Evolutionary conservation across 2,113 vertebrate genomes (phyloP).

Genomic region (Sphaerodactylus townsendi): DNA sequence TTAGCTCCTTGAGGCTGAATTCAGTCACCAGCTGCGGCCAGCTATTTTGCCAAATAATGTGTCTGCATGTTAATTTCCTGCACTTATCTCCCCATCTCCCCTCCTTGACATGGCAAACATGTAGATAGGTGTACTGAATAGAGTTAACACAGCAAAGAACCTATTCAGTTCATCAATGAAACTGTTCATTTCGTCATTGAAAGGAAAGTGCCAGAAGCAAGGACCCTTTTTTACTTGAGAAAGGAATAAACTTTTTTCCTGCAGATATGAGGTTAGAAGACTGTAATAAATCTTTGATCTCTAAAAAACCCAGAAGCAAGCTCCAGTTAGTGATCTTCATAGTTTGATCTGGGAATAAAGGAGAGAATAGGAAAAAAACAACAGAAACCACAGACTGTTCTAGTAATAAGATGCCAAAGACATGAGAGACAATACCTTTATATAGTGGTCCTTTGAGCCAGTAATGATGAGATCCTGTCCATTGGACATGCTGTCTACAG

Average conservation of each 20-base stretch:
- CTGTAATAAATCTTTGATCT: background rate
- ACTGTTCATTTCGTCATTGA: no score
- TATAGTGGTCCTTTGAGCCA: conserved; percentile 95
- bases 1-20: no score
- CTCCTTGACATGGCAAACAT: no score
- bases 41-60: no score
- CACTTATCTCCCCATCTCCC: no score
- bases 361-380: background rate
- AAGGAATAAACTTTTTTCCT: background rate
- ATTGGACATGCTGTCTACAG: conserved; percentile 83
- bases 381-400: background rate
- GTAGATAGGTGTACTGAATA: background rate
- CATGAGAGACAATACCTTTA: conserved; percentile 81
- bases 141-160: background rate
- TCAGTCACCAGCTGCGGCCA: no score
- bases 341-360: background rate
- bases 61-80: no score
- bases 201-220: background rate
- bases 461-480: conserved; percentile 95
- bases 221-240: background rate
- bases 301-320: background rate
- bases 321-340: background rate
- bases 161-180: background rate
- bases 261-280: background rate
- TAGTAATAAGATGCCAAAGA: background rate